Conservation (phyloP, 1,140 invertebrate genomes). For the Drosophila navojoa region DNA sequence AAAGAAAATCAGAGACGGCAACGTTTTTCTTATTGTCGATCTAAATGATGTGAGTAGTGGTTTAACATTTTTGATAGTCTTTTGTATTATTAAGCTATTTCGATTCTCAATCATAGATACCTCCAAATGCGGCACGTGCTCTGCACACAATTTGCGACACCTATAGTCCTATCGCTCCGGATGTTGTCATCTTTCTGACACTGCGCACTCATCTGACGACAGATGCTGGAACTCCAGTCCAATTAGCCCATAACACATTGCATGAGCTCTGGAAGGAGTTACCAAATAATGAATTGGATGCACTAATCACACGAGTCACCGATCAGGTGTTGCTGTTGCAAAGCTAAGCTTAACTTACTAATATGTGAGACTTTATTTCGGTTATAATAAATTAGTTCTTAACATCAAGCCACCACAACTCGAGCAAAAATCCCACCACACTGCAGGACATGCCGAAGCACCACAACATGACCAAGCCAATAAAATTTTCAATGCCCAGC, state of each 20-base stretch:
- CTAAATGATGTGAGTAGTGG: slow-evolving; percentile 63
- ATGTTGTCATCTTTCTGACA: slow-evolving; percentile 72
- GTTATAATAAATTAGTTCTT: slow-evolving; percentile 3
- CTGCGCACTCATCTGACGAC: slow-evolving; percentile 37
- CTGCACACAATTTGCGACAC: slow-evolving; percentile 77
- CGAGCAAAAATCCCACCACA: slow-evolving; percentile 50
- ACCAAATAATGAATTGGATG: slow-evolving; percentile 56
- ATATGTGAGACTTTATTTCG: not conserved
- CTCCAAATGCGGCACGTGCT: slow-evolving; percentile 60
- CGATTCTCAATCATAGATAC: slow-evolving; percentile 47
- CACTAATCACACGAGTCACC: slow-evolving; percentile 71
- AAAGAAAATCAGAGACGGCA: slow-evolving; percentile 62
- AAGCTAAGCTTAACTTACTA: slow-evolving; percentile 4
- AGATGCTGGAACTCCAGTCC: not conserved
- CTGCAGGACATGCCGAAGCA: slow-evolving; percentile 68
- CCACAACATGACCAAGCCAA: slow-evolving; percentile 67
- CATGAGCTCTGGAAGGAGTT: slow-evolving; percentile 60
- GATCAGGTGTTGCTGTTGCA: slow-evolving; percentile 62
- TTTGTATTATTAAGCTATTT: not conserved
- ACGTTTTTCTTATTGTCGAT: slow-evolving; percentile 71
- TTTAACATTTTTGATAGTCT: not conserved
- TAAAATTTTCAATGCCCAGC: slow-evolving; percentile 69
- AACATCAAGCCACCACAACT: slow-evolving; percentile 43
- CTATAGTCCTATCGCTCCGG: slow-evolving; percentile 55
- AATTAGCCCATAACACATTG: slow-evolving; percentile 55